Evolutionary conservation across 37 sponge, comb jelly and placozoan species (phyloP).

Genomic region (Hormiphora californensis): DNA sequence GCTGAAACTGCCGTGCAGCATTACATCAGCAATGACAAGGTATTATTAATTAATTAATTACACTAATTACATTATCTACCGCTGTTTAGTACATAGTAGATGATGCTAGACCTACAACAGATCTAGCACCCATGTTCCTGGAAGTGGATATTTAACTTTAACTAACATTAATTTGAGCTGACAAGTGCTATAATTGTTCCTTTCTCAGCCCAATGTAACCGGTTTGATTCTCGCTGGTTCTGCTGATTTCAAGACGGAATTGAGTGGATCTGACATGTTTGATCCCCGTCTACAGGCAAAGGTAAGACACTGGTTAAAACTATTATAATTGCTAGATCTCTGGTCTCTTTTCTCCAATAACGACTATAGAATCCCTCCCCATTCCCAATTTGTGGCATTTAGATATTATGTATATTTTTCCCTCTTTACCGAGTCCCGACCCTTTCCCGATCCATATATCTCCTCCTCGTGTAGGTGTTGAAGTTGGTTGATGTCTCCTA

Average conservation of each 20-base stretch:
- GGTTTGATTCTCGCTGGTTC: slow-evolving; percentile 96
- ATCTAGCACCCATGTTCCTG: too few species aligned
- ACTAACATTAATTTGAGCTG: too few species aligned
- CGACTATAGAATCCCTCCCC: too few species aligned
- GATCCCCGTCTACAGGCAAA: slow-evolving; percentile 85
- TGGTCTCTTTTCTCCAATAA: too few species aligned
- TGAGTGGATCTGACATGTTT: slow-evolving; percentile 97
- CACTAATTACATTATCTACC: neutral
- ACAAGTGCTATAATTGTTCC: too few species aligned
- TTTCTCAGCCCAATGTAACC: slow-evolving; percentile 69
- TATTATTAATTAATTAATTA: neutral
- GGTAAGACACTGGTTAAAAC: neutral
- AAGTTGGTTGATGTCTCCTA: slow-evolving; percentile 96
- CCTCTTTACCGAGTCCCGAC: neutral
- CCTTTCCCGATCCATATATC: too few species aligned
- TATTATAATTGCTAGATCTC: neutral
- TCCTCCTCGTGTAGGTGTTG: slow-evolving; percentile 60
- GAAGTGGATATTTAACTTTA: too few species aligned
- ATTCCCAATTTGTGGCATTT: neutral
- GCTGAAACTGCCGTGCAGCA: slow-evolving; percentile 93
- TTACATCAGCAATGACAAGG: slow-evolving; percentile 84
- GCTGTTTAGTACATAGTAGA: too few species aligned
- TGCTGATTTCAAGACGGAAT: slow-evolving; percentile 98
- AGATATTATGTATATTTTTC: neutral
- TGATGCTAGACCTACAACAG: too few species aligned